Conservation (phyloP, 2,113 vertebrate genomes). For the Axis porcinus region DNA sequence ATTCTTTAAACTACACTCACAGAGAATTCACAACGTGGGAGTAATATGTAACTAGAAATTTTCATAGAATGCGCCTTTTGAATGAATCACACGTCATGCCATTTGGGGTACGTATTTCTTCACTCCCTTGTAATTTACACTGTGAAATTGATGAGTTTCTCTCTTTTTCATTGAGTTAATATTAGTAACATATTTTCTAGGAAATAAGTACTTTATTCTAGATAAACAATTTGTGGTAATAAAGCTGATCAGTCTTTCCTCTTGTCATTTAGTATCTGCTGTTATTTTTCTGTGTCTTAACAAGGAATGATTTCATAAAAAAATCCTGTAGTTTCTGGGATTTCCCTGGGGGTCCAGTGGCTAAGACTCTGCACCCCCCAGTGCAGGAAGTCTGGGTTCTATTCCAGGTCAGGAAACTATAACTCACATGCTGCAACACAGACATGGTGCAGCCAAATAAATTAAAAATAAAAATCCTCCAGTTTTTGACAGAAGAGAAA, state of each 20-base stretch:
- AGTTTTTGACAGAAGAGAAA: neutral
- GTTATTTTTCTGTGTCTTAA: too few species aligned
- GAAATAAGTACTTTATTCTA: neutral
- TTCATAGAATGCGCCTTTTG: neutral
- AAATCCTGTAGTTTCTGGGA: neutral
- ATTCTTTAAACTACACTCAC: neutral
- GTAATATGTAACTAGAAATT: too few species aligned
- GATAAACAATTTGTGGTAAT: neutral
- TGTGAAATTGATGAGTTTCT: neutral
- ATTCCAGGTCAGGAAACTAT: neutral
- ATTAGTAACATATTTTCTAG: neutral
- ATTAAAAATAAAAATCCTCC: neutral
- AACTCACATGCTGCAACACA: fast-evolving
- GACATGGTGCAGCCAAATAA: neutral
- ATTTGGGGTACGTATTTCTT: neutral
- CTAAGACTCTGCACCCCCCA: neutral
- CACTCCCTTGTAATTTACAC: neutral
- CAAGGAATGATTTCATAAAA: neutral
- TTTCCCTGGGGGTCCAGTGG: neutral
- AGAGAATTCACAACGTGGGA: neutral
- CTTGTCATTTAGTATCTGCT: neutral
- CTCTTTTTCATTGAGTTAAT: neutral
- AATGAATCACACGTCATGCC: neutral
- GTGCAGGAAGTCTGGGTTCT: neutral
- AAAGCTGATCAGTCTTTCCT: neutral